These are phyloP conservation scores for Pantelozetes paolii DNA, from an alignment of 2,888 invertebrate genomes.

Conservation along the genomic window DNA sequence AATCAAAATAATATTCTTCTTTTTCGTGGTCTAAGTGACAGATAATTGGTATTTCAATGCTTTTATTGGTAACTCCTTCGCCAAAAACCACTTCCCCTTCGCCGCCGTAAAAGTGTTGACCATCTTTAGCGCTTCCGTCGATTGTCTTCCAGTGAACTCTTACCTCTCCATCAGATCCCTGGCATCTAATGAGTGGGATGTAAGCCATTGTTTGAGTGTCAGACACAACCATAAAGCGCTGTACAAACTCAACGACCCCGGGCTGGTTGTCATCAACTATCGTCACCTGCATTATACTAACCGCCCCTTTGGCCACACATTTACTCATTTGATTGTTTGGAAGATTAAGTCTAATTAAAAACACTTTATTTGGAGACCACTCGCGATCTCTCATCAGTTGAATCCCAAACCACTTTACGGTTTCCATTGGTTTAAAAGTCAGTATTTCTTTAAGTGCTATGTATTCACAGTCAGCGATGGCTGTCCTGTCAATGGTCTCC, in stretches of 20 bases:
- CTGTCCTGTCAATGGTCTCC: conserved; percentile 61
- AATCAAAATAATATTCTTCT: conserved; percentile 61
- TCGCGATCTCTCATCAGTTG: conserved; percentile 59
- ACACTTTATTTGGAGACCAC: conserved; percentile 62
- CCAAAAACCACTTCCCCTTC: conserved; percentile 56
- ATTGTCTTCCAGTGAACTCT: conserved; percentile 58
- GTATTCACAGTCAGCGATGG: conserved; percentile 59
- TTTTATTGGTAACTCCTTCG: conserved; percentile 56
- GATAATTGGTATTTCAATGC: conserved; percentile 58
- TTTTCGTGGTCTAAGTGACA: conserved; percentile 60
- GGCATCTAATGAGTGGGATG: conserved; percentile 56
- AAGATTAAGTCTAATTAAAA: conserved; percentile 58
- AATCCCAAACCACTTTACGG: conserved; percentile 55
- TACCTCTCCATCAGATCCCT: conserved; percentile 59
- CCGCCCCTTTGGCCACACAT: conserved; percentile 55
- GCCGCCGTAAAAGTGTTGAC: conserved; percentile 58
- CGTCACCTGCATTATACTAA: conserved; percentile 59
- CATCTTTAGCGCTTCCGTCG: conserved; percentile 59
- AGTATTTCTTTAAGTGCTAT: conserved; percentile 56
- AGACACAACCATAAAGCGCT: conserved; percentile 59
- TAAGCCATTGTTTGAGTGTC: conserved; percentile 57
- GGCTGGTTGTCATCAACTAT: conserved; percentile 63
- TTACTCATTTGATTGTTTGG: conserved; percentile 31
- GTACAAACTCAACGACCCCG: conserved; percentile 58
- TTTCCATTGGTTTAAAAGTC: conserved; percentile 57